A percentile compares a stretch with the other conserved stretches of the same genome.
phyloP scores from a whole-genome alignment of 2,113 vertebrate genomes.

The Hydrolagus affinis region DNA sequence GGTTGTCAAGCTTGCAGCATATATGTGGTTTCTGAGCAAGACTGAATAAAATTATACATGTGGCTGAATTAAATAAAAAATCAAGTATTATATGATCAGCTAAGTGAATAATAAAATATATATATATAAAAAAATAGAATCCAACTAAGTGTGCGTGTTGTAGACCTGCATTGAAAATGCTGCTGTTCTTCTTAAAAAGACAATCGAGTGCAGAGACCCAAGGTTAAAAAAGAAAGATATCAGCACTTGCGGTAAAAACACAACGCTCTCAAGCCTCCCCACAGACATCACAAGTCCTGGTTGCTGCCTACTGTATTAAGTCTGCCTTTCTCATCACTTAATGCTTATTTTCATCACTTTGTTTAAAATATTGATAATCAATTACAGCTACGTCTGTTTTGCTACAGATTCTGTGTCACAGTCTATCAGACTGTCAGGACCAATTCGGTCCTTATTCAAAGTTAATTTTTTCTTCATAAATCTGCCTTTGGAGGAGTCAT shows the following conservation, averaged over 20 bases:
- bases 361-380: constrained; percentile 99
- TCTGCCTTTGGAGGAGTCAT: constrained; percentile 98
- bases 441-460: constrained; percentile 92
- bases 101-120: background rate
- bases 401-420: constrained; percentile 93
- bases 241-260: constrained; percentile 41
- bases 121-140: background rate
- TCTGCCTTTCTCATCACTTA: constrained; percentile 88
- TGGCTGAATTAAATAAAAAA: background rate
- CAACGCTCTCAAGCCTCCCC: constrained; percentile 43
- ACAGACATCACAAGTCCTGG: constrained; percentile 46
- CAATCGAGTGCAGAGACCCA: constrained; percentile 43
- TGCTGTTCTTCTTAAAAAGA: constrained; percentile 39
- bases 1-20: background rate
- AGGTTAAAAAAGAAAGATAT: constrained; percentile 39
- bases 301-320: constrained; percentile 70
- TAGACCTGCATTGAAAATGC: constrained; percentile 37
- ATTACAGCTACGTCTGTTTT: constrained; percentile 99
- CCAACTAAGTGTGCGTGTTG: constrained; percentile 38
- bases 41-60: background rate
- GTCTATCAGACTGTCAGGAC: constrained; percentile 95
- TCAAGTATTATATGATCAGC: background rate
- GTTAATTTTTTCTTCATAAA: constrained; percentile 91
- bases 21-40: background rate
- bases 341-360: constrained; percentile 99